Evolutionary conservation across 2,888 invertebrate genomes (phyloP).

Genomic region (Diadegma fenestrale): DNA sequence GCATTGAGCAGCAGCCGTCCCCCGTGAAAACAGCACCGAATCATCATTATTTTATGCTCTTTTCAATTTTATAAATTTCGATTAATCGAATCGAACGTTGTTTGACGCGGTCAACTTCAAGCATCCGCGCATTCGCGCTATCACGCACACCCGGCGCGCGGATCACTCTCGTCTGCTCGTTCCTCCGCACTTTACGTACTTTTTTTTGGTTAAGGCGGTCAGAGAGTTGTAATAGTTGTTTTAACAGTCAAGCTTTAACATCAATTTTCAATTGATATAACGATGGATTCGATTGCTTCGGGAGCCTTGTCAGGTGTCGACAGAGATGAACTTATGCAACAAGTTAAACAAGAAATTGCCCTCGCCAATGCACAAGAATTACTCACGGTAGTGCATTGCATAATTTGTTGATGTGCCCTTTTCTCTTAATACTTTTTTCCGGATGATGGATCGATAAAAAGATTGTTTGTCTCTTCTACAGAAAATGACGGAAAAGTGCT

Average conservation of each 20-base stretch:
- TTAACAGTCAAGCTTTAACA: not conserved
- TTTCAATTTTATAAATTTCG: not conserved
- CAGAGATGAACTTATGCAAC: conserved; percentile 96
- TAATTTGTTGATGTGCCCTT: conserved; percentile 60
- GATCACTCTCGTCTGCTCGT: not conserved
- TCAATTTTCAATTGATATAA: conserved; percentile 4
- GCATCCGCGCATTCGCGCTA: not conserved
- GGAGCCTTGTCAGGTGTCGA: conserved; percentile 89
- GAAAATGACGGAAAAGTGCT: conserved; percentile 99
- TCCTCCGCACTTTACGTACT: not conserved
- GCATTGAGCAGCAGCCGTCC: not conserved
- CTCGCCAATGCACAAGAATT: conserved; percentile 97
- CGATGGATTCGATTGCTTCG: conserved; percentile 87
- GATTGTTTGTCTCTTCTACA: conserved; percentile 79
- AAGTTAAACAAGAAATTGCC: conserved; percentile 97
- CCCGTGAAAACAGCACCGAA: conserved; percentile 22
- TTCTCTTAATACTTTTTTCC: conserved; percentile 32
- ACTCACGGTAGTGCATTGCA: conserved; percentile 88
- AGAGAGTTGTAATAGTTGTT: not conserved
- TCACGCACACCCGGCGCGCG: not conserved
- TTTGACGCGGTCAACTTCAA: conserved; percentile 6
- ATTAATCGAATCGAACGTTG: conserved; percentile 17
- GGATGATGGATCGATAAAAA: conserved; percentile 32
- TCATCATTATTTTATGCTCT: conserved; percentile 7
- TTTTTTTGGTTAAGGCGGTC: conserved; percentile 11